Percentiles rank a stretch among this genome's conserved stretches.
Conservation (phyloP, 2,888 invertebrate genomes). For the Drepana falcataria region DNA sequence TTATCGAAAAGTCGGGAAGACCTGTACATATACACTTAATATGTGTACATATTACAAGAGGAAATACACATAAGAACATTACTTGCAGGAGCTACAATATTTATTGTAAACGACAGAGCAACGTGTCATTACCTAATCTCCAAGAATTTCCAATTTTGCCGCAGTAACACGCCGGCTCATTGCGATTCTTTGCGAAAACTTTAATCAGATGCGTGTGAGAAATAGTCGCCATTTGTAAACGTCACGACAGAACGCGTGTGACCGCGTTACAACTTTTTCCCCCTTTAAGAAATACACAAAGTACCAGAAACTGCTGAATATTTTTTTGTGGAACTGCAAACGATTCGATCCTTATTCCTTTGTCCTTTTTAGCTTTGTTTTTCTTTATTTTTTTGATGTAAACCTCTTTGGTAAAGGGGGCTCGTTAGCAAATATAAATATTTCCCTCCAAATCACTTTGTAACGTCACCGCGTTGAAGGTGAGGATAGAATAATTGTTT, state of each 20-base stretch:
- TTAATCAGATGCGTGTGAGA: constrained; percentile 50
- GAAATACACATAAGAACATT: too few species aligned
- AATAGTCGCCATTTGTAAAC: constrained; percentile 43
- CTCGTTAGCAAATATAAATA: too few species aligned
- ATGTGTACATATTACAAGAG: too few species aligned
- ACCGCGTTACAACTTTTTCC: constrained; percentile 28
- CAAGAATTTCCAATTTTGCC: background rate
- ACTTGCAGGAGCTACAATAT: background rate
- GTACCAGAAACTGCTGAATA: background rate
- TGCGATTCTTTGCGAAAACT: constrained; percentile 38
- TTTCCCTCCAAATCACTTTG: too few species aligned
- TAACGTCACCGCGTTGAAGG: too few species aligned
- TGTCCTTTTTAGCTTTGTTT: too few species aligned
- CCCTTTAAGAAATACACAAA: background rate
- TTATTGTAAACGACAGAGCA: background rate
- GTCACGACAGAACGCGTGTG: constrained; percentile 33
- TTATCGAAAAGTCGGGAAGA: too few species aligned
- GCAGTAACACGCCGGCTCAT: constrained; percentile 8
- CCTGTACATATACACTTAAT: too few species aligned
- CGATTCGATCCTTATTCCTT: too few species aligned
- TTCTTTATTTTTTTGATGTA: too few species aligned
- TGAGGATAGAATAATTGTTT: too few species aligned
- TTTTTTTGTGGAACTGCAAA: background rate
- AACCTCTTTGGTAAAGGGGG: too few species aligned
- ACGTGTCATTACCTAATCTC: background rate